These are phyloP conservation scores for Holcopasites calliopsidis DNA, from an alignment of 1,140 invertebrate genomes.

Conservation along the genomic window DNA sequence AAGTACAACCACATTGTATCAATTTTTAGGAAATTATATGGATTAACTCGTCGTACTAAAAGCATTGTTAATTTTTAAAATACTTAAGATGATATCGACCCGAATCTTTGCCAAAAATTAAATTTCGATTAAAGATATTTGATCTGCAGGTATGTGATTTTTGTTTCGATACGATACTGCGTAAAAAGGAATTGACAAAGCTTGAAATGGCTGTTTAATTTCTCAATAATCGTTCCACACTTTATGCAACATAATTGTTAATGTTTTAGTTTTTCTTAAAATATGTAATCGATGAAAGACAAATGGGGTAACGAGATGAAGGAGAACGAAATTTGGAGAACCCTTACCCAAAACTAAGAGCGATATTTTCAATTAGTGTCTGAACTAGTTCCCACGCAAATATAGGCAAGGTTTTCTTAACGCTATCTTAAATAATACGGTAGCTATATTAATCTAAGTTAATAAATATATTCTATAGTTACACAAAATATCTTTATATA, in stretches of 20 bases:
- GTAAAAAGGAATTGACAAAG: neutral
- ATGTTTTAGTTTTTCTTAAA: neutral
- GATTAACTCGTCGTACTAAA: neutral
- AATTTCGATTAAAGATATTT: neutral
- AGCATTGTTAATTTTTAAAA: neutral
- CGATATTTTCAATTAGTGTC: slow-evolving; percentile 30
- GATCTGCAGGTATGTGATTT: neutral
- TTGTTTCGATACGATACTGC: neutral
- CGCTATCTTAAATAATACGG: slow-evolving; percentile 39
- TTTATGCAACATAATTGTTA: neutral
- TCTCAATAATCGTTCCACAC: neutral
- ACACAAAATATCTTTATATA: slow-evolving; percentile 67
- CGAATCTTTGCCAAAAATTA: neutral
- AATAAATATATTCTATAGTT: slow-evolving; percentile 61
- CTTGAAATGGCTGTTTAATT: neutral
- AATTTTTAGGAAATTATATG: neutral
- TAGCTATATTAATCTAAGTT: slow-evolving; percentile 43
- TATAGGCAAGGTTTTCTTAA: slow-evolving; percentile 15
- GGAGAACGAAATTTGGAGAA: slow-evolving; percentile 22
- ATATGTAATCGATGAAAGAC: neutral
- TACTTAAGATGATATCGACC: neutral
- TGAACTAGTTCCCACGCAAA: slow-evolving; percentile 38
- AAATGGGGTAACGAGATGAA: neutral
- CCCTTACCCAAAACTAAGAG: slow-evolving; percentile 28
- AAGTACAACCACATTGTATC: neutral